Conservation (phyloP, 2,888 invertebrate species). For the Netelia inedita region DNA sequence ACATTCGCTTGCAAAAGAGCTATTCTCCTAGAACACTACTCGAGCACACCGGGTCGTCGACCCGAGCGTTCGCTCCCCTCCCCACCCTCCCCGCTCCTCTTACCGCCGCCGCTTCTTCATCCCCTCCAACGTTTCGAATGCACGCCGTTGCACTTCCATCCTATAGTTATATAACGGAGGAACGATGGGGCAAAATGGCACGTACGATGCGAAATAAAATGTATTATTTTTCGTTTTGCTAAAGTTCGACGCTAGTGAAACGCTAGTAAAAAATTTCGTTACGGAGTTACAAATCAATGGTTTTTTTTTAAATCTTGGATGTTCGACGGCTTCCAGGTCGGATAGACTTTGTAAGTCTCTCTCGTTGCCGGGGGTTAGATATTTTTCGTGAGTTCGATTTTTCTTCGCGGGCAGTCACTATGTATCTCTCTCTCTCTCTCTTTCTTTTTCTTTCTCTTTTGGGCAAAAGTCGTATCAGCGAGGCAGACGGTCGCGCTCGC, state of each 20-base stretch:
- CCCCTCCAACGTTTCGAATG: conserved; percentile 28
- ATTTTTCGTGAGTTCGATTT: neutral
- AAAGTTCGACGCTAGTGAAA: too few relatives aligned
- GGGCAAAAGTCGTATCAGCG: neutral
- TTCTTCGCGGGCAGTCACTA: neutral
- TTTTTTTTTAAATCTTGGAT: too few relatives aligned
- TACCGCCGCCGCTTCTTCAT: neutral
- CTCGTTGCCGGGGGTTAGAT: neutral
- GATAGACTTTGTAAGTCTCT: neutral
- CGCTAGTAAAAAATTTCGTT: too few relatives aligned
- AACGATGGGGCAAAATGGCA: conserved; percentile 1
- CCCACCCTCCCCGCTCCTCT: neutral
- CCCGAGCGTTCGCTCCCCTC: conserved; percentile 62
- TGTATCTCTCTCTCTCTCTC: conserved; percentile 29
- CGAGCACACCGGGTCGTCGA: conserved; percentile 75
- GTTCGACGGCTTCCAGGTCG: too few relatives aligned
- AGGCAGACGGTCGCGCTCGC: conserved; percentile 1
- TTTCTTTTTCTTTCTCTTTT: neutral
- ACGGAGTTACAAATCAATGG: too few relatives aligned
- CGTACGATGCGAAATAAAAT: neutral
- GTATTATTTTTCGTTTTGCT: too few relatives aligned
- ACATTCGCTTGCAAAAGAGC: conserved; percentile 81
- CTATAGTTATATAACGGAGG: neutral
- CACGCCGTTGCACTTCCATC: conserved; percentile 15
- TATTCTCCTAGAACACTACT: conserved; percentile 80